Conservation (phyloP, 2,888 invertebrate species). For the Phalangium opilio region DNA sequence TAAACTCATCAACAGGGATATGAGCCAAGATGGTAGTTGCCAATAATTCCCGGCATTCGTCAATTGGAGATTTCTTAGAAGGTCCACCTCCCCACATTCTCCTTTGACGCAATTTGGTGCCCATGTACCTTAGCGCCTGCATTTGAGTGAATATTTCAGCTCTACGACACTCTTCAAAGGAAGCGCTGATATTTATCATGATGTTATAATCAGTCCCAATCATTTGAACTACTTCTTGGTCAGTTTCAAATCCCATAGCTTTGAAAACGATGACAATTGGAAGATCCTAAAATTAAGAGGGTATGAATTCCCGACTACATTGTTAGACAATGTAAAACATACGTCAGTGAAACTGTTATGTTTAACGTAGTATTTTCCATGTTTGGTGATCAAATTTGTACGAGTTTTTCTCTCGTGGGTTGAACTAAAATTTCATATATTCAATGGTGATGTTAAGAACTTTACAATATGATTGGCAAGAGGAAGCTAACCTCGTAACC, state of each 20-base stretch:
- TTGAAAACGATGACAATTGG: constrained; percentile 85
- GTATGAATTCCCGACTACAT: constrained; percentile 1
- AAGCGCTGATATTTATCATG: constrained; percentile 64
- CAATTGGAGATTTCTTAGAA: constrained; percentile 46
- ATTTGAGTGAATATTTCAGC: constrained; percentile 72
- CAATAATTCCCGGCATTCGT: constrained; percentile 82
- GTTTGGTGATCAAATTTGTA: constrained; percentile 80
- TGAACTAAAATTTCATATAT: constrained; percentile 26
- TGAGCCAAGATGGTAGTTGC: constrained; percentile 86
- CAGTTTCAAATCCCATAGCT: constrained; percentile 86
- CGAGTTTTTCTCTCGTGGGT: constrained; percentile 95
- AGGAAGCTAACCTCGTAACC: constrained; percentile 37
- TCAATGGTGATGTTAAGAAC: too few relatives aligned
- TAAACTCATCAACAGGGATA: constrained; percentile 55
- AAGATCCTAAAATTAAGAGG: constrained; percentile 52
- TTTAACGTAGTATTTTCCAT: constrained; percentile 74
- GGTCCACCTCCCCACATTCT: constrained; percentile 36
- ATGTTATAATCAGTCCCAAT: constrained; percentile 68
- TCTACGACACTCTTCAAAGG: constrained; percentile 74
- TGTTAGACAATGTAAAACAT: too few relatives aligned
- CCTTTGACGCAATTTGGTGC: constrained; percentile 42
- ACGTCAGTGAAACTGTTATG: constrained; percentile 93
- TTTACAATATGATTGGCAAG: too few relatives aligned
- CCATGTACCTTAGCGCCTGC: constrained; percentile 44
- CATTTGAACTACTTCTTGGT: constrained; percentile 53